phyloP scores from a whole-genome alignment of 2,888 invertebrate genomes.

The Callinectes sapidus region DNA sequence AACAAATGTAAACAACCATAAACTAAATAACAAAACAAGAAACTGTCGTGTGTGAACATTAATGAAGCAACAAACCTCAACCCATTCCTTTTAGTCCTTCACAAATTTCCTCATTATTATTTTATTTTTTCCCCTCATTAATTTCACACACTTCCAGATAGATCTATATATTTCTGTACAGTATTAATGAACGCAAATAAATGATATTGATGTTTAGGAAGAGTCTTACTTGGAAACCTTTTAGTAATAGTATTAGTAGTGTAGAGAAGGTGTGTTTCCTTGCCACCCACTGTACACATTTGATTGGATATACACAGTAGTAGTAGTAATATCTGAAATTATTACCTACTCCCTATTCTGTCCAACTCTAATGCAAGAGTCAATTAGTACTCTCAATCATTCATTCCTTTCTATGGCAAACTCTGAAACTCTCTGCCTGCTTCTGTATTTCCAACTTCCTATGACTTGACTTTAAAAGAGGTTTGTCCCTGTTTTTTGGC shows the following conservation, averaged over 20 bases:
- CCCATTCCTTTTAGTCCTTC: neutral
- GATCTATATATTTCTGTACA: slow-evolving; percentile 67
- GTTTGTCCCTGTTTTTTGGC: too few relatives aligned
- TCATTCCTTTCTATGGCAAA: too few relatives aligned
- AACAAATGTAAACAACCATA: neutral
- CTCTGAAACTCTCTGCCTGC: too few relatives aligned
- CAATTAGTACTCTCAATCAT: too few relatives aligned
- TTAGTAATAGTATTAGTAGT: neutral
- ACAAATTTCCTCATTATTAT: neutral
- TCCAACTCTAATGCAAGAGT: too few relatives aligned
- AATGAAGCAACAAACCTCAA: neutral
- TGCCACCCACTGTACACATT: too few relatives aligned
- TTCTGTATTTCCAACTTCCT: too few relatives aligned
- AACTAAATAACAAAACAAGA: neutral
- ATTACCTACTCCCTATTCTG: too few relatives aligned
- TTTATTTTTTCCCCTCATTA: slow-evolving; percentile 26
- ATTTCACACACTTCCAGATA: slow-evolving; percentile 64
- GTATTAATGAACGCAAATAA: slow-evolving; percentile 55
- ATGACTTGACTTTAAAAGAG: too few relatives aligned
- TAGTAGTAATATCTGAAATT: too few relatives aligned
- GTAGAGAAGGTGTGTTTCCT: too few relatives aligned
- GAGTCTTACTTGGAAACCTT: neutral
- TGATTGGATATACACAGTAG: too few relatives aligned
- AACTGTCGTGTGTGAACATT: neutral
- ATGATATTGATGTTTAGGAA: slow-evolving; percentile 50